Percentiles rank a stretch among this genome's conserved stretches.
Conservation (phyloP, 2,797 vertebrate species). For the Buphagus erythrorhynchus region DNA sequence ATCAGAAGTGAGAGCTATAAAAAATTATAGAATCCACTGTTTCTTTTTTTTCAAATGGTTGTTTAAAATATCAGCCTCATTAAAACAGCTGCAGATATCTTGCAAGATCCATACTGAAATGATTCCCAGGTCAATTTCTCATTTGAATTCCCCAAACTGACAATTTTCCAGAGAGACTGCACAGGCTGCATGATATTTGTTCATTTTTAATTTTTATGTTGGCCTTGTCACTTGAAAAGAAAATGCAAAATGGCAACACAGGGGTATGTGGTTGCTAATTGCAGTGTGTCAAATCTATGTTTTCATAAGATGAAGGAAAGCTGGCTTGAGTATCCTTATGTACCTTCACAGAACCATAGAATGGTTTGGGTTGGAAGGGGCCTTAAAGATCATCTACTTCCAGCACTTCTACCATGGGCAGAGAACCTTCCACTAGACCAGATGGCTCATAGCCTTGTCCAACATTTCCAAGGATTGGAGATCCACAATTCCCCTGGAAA, state of each 20-base stretch:
- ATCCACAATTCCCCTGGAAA: background rate
- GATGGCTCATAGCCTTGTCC: background rate
- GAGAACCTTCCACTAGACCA: background rate
- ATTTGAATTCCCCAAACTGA: background rate
- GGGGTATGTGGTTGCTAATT: background rate
- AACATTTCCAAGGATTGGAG: background rate
- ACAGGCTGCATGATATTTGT: background rate
- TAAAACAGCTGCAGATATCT: background rate
- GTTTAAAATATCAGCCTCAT: conserved; percentile 17
- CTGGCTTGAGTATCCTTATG: background rate
- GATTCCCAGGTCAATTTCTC: background rate
- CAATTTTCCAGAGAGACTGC: background rate
- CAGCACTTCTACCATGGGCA: background rate
- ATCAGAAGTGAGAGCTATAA: background rate
- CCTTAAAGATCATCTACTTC: background rate
- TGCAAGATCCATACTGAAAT: background rate
- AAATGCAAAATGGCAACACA: background rate
- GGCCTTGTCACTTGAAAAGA: background rate
- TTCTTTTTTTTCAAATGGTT: background rate
- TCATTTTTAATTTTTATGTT: background rate
- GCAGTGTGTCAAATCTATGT: background rate
- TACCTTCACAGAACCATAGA: background rate
- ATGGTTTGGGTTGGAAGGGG: background rate
- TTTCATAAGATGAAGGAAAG: background rate
- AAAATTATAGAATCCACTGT: background rate